Base-by-base conservation (phyloP, 2,113 vertebrate species). In the Lepisosteus osseus region DNA sequence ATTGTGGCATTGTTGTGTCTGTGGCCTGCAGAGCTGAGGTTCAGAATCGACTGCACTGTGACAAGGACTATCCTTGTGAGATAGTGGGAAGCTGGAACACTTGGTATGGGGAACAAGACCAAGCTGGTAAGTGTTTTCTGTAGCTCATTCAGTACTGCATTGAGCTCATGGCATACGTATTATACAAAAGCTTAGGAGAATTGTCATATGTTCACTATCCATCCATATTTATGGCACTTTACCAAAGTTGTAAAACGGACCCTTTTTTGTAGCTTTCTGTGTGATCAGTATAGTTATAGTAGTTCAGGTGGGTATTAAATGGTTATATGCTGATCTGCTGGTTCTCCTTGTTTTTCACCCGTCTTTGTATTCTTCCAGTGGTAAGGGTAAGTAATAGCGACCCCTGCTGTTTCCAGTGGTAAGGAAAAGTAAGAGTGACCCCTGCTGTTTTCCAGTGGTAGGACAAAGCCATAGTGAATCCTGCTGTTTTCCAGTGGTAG, bases 81-180 rank as follows among this genome's bases (percentile, higher is more conserved):
- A 87, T 98, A 8, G 92, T 97, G 40, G 97, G 97, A 41, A 99
- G 96, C 89, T 99, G 97, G 97, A 99, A 97, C 68, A 98, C 95
- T 0, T 98, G 95, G 96, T 99, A 98, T 0, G 97, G 97, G 41
- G 95, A 99, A 42, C 97, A 98, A 84, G 96, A 99, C 86, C 97
- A 99, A 84, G 94, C 97, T 75, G 97, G 97, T 99, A 80, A 76
- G 82, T 67, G 42, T 13, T n/a, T 15, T 59, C 14, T 51, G 47
- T 51, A 51, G 47, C 2, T 51, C 5, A 51, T 6, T 6, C 47
- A 51, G 1, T 9, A 51, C 47, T 51, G 5, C 47, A 5, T 51
- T 2, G 47, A 29, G 29, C 29, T 29, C 29, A 29, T 29, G 29
- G 29, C 29, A 29, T 29, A 29, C 2, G 29, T 29, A 29, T 29